phyloP scores from a whole-genome alignment of 1,140 invertebrate species.

The Zelostemma sp. region DNA sequence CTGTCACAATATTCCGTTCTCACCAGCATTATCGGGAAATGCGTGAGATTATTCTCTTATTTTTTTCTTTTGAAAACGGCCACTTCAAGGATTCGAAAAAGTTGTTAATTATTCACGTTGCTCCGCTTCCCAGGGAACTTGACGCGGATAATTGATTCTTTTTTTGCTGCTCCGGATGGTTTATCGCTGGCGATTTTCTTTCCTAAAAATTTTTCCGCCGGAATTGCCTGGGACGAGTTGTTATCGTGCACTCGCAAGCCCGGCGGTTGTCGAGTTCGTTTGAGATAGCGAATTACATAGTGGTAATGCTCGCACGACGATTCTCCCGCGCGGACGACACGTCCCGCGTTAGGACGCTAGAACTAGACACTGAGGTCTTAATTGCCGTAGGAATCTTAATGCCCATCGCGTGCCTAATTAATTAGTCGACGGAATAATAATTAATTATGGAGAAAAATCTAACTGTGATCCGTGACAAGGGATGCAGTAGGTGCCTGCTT shows the following conservation, averaged over 20 bases:
- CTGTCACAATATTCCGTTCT: conserved; percentile 27
- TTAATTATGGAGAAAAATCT: conserved; percentile 55
- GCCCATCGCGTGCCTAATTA: conserved; percentile 65
- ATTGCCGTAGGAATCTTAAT: conserved; percentile 59
- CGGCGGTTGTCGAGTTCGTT: conserved; percentile 6
- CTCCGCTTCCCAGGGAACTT: not conserved
- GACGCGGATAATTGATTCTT: not conserved
- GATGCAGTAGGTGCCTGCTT: conserved; percentile 12
- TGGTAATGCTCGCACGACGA: conserved; percentile 14
- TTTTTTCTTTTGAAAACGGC: too few species aligned
- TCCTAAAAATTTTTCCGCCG: conserved; percentile 29
- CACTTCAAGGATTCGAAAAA: too few species aligned
- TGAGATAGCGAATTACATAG: conserved; percentile 39
- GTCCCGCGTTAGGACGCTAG: conserved; percentile 43
- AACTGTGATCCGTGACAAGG: conserved; percentile 36
- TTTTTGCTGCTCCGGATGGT: conserved; percentile 9
- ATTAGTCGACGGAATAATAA: conserved; percentile 61
- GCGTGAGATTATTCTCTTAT: not conserved
- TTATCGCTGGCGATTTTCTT: conserved; percentile 12
- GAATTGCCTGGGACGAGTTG: conserved; percentile 15
- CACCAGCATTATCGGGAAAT: conserved; percentile 19
- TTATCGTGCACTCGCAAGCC: conserved; percentile 40
- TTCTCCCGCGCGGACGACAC: conserved; percentile 39
- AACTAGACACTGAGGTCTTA: conserved; percentile 58
- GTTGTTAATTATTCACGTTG: not conserved